Conservation (phyloP, 2,113 vertebrate genomes). For the Corythornis vintsioides region DNA sequence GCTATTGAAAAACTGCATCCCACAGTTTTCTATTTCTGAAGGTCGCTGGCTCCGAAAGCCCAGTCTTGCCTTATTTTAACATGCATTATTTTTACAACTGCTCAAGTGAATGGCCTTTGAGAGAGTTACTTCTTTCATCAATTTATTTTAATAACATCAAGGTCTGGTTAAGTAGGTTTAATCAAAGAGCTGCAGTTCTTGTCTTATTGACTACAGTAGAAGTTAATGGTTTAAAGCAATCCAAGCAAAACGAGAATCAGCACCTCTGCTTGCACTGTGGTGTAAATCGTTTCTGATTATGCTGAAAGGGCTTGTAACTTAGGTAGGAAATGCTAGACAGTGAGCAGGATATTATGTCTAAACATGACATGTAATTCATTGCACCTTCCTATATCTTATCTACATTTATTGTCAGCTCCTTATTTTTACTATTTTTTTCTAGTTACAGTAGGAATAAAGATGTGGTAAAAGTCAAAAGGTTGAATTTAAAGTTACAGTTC, state of each 20-base stretch:
- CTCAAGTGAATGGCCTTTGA: neutral
- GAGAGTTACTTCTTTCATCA: neutral
- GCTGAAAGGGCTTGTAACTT: slow-evolving; percentile 27
- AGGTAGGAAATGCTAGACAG: neutral
- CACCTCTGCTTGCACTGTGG: neutral
- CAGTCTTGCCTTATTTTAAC: neutral
- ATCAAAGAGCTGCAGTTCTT: neutral
- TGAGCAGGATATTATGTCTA: neutral
- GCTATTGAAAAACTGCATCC: slow-evolving; percentile 15
- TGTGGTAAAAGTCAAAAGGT: slow-evolving; percentile 52
- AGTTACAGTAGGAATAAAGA: slow-evolving; percentile 11
- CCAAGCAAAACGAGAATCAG: slow-evolving; percentile 5
- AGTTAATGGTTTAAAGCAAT: neutral
- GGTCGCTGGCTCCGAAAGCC: neutral
- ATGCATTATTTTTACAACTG: neutral
- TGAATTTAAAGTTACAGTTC: slow-evolving; percentile 30
- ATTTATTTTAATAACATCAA: slow-evolving; percentile 6
- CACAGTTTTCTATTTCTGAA: slow-evolving; percentile 12
- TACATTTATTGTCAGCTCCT: neutral
- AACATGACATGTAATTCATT: slow-evolving; percentile 31
- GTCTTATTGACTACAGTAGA: neutral
- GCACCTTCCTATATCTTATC: neutral
- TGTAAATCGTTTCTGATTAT: neutral
- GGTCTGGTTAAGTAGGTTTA: slow-evolving; percentile 10
- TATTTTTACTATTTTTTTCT: neutral